These are phyloP conservation scores for Napeogenes sylphis DNA, from an alignment of 2,888 invertebrate genomes.

Conservation along the genomic window DNA sequence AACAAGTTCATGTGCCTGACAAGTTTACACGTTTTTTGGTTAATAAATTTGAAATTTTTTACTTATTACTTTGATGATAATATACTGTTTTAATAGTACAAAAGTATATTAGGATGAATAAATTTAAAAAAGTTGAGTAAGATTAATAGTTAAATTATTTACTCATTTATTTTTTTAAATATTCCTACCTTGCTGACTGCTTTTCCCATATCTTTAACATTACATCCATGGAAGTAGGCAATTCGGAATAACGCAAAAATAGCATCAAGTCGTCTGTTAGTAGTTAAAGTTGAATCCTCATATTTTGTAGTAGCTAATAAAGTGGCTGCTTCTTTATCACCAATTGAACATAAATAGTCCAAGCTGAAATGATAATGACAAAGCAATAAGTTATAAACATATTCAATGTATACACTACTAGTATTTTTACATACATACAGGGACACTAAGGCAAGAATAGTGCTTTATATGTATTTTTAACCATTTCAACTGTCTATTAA, in stretches of 20 bases:
- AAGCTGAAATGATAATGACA: slow-evolving; percentile 51
- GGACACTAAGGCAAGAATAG: too few relatives aligned
- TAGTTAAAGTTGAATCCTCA: slow-evolving; percentile 75
- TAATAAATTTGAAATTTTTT: not conserved
- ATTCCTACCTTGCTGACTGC: slow-evolving; percentile 71
- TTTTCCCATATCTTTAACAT: slow-evolving; percentile 78
- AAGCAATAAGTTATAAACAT: slow-evolving; percentile 8
- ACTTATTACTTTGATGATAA: too few relatives aligned
- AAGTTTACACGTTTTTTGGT: slow-evolving; percentile 19
- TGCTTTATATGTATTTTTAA: too few relatives aligned
- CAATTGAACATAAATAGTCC: slow-evolving; percentile 76
- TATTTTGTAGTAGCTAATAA: slow-evolving; percentile 72
- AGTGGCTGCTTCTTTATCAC: slow-evolving; percentile 74
- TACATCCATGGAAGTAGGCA: slow-evolving; percentile 78
- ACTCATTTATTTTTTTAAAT: too few relatives aligned
- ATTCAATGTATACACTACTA: not conserved
- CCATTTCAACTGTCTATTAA: too few relatives aligned
- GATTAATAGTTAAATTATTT: too few relatives aligned
- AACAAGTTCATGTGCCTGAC: slow-evolving; percentile 81
- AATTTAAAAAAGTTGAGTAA: too few relatives aligned
- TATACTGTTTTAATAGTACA: too few relatives aligned
- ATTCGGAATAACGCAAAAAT: slow-evolving; percentile 77
- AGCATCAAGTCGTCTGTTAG: slow-evolving; percentile 75
- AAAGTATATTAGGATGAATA: too few relatives aligned
- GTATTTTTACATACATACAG: too few relatives aligned